Percentiles rank a stretch among this genome's conserved stretches.
These are phyloP conservation scores for Melanogrammus aeglefinus DNA, from an alignment of 2,797 vertebrate species.

Conservation along the genomic window DNA sequence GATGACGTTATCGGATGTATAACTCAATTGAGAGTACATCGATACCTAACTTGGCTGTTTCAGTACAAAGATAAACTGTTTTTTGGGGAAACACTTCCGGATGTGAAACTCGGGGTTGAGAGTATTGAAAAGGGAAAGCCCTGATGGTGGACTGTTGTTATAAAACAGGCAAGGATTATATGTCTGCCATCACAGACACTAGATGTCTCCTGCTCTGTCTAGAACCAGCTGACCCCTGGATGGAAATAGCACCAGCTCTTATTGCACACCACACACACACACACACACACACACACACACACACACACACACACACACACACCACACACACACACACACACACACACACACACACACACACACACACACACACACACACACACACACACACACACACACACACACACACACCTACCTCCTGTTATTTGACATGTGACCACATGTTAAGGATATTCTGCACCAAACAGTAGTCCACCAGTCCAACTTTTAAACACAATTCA, in stretches of 20 bases:
- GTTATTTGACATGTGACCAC: neutral
- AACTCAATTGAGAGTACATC: no score
- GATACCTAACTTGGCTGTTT: no score
- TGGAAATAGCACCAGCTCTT: slow-evolving; percentile 57
- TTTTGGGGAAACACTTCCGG: no score
- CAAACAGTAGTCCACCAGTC: neutral
- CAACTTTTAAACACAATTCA: neutral
- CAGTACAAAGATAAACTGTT: no score
- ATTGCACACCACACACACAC: slow-evolving; percentile 43
- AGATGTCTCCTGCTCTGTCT: slow-evolving; percentile 35
- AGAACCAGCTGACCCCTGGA: slow-evolving; percentile 48
- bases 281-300: slow-evolving; percentile 12
- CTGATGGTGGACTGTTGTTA: slow-evolving; percentile 12
- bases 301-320: slow-evolving; percentile 19
- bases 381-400: slow-evolving; percentile 25
- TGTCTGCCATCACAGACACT: slow-evolving; percentile 38
- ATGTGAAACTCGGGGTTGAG: no score
- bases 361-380: slow-evolving; percentile 28
- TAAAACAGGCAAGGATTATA: slow-evolving; percentile 24
- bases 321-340: slow-evolving; percentile 21
- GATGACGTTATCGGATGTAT: no score
- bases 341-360: slow-evolving; percentile 30
- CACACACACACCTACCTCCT: slow-evolving; percentile 25
- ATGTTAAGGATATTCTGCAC: neutral
- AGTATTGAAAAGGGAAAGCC: no score